phyloP scores from a whole-genome alignment of 2,888 invertebrate species.

The Ophion obscuratus region DNA sequence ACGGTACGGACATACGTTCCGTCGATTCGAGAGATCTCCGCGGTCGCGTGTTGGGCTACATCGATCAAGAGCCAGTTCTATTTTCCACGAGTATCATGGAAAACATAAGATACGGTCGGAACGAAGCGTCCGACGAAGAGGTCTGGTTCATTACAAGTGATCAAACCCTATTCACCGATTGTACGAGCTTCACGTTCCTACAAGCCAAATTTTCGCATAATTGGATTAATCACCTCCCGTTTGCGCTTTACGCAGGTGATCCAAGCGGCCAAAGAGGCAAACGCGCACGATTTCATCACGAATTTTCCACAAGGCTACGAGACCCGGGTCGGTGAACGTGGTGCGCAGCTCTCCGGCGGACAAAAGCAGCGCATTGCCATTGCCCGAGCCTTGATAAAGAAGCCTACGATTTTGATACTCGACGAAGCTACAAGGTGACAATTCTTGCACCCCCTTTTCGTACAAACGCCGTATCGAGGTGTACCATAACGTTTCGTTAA shows the following conservation, averaged over 20 bases:
- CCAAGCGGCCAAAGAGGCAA: constrained; percentile 93
- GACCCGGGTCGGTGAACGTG: constrained; percentile 95
- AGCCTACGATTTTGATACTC: constrained; percentile 93
- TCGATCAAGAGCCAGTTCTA: constrained; percentile 96
- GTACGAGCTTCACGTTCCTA: not conserved
- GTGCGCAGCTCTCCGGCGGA: constrained; percentile 96
- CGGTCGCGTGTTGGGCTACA: constrained; percentile 92
- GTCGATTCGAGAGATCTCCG: constrained; percentile 94
- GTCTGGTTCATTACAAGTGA: constrained; percentile 81
- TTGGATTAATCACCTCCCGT: not conserved
- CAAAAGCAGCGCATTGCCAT: constrained; percentile 98
- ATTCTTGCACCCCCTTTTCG: not conserved
- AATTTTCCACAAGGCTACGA: constrained; percentile 93
- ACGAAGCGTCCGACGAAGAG: constrained; percentile 89
- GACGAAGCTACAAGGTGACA: constrained; percentile 97
- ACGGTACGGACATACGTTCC: constrained; percentile 89
- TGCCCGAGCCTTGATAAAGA: constrained; percentile 95
- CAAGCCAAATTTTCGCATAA: not conserved
- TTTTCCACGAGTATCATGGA: constrained; percentile 96
- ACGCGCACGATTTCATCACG: constrained; percentile 95
- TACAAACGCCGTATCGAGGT: too few relatives aligned
- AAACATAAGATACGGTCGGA: constrained; percentile 96
- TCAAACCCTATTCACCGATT: not conserved
- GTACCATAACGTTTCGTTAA: not conserved
- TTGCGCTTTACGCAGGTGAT: constrained; percentile 85